Percentiles rank a stretch among this genome's conserved stretches.
Conservation (phyloP, 35 echinoderm and acorn worm genomes). For the Holothuria glaberrima region DNA sequence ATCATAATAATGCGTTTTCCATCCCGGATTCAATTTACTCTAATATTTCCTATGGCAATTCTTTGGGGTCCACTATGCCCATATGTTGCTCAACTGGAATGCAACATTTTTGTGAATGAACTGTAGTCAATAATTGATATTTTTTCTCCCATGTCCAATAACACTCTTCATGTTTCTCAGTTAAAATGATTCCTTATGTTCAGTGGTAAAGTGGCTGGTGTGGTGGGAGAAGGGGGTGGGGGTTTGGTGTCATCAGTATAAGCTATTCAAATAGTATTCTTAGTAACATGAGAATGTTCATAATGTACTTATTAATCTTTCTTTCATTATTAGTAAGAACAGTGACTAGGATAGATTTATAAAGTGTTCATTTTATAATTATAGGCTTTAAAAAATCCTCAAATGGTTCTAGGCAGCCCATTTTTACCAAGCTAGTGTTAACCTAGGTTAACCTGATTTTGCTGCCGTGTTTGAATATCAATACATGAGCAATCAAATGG, state of each 20-base stretch:
- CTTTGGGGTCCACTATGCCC: background rate
- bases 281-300: background rate
- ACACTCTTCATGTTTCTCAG: background rate
- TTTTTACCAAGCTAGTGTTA: background rate
- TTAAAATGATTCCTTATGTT: background rate
- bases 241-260: background rate
- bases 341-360: too few species aligned
- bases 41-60: background rate
- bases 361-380: background rate
- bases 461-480: background rate
- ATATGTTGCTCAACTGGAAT: background rate
- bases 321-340: background rate
- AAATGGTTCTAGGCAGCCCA: constrained; percentile 11
- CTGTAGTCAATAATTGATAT: background rate
- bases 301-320: background rate
- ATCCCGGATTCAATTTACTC: background rate
- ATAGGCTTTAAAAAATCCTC: background rate
- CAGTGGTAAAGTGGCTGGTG: background rate
- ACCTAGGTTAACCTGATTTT: background rate
- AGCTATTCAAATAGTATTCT: background rate
- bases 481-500: background rate
- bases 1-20: constrained; percentile 1
- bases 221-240: background rate
- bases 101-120: background rate
- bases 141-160: background rate